Evolutionary conservation across 2,888 invertebrate genomes (phyloP).

Genomic region (Eupelmus urozonus): DNA sequence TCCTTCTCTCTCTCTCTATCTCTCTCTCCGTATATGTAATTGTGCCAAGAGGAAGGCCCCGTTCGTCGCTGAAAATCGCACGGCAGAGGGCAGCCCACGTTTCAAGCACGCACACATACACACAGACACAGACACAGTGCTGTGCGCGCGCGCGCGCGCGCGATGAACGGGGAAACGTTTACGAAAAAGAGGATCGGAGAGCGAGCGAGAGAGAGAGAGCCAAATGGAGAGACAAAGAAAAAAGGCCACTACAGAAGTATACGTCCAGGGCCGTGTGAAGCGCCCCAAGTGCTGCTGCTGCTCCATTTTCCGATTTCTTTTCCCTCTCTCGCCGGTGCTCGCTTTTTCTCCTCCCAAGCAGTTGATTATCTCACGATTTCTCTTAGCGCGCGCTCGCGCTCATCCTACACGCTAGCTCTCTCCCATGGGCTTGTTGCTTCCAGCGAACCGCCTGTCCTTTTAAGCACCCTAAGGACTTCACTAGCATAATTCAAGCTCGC

Average conservation of each 20-base stretch:
- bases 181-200: conserved; percentile 47
- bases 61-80: conserved; percentile 71
- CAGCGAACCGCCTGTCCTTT: too few species aligned
- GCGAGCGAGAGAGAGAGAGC: conserved; percentile 21
- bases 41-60: conserved; percentile 56
- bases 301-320: conserved; percentile 60
- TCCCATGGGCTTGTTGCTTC: too few species aligned
- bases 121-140: conserved; percentile 11
- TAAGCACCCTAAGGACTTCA: too few species aligned
- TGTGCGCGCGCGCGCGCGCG: conserved; percentile 54
- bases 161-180: conserved; percentile 47
- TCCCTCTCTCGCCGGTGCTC: conserved; percentile 5
- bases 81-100: conserved; percentile 71
- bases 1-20: not conserved
- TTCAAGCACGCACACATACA: conserved; percentile 31
- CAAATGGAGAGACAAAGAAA: conserved; percentile 21
- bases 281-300: conserved; percentile 51
- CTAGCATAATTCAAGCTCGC: too few species aligned
- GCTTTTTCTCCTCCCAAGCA: not conserved
- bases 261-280: conserved; percentile 61
- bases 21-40: conserved; percentile 17
- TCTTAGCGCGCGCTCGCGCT: not conserved
- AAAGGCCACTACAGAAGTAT: conserved; percentile 21
- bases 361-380: conserved; percentile 1
- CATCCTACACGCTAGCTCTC: too few species aligned